Evolutionary conservation across 2,888 invertebrate species (phyloP).

Genomic region (Euplexia lucipara): DNA sequence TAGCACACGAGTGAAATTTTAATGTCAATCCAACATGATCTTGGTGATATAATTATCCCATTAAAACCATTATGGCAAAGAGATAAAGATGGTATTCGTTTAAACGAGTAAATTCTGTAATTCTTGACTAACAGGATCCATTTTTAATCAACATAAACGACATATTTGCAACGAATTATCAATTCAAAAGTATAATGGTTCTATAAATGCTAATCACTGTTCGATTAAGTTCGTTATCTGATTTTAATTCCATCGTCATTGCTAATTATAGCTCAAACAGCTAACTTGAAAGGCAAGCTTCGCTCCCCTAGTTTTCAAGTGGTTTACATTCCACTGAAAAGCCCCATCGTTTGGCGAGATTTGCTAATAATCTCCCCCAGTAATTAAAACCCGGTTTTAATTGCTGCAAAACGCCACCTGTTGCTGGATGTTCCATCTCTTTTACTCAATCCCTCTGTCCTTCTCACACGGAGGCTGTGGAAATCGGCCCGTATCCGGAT

Average conservation of each 20-base stretch:
- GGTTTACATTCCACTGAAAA: conserved; percentile 86
- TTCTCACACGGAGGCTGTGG: conserved; percentile 79
- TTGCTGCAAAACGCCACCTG: conserved; percentile 89
- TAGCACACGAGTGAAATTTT: conserved; percentile 27
- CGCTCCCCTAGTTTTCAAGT: conserved; percentile 79
- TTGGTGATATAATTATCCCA: conserved; percentile 28
- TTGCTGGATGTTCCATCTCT: conserved; percentile 77
- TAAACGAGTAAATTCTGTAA: conserved; percentile 31
- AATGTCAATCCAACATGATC: conserved; percentile 19
- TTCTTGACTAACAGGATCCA: conserved; percentile 48
- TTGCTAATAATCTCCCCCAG: conserved; percentile 90
- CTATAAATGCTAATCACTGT: conserved; percentile 66
- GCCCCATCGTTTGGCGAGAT: conserved; percentile 83
- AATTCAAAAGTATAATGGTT: conserved; percentile 55
- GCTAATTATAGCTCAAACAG: conserved; percentile 66
- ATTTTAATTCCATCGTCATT: conserved; percentile 57
- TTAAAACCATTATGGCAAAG: conserved; percentile 12
- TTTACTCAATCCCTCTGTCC: conserved; percentile 67
- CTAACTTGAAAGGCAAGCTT: conserved; percentile 56
- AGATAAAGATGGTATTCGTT: conserved; percentile 41
- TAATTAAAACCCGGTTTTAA: conserved; percentile 90
- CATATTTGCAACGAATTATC: conserved; percentile 56
- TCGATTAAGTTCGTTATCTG: conserved; percentile 54
- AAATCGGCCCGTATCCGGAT: conserved; percentile 89
- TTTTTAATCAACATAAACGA: conserved; percentile 61